A percentile compares a stretch with the other conserved stretches of the same genome.
phyloP scores from a whole-genome alignment of 2,888 invertebrate genomes.

The Tolmerus cingulatus region DNA sequence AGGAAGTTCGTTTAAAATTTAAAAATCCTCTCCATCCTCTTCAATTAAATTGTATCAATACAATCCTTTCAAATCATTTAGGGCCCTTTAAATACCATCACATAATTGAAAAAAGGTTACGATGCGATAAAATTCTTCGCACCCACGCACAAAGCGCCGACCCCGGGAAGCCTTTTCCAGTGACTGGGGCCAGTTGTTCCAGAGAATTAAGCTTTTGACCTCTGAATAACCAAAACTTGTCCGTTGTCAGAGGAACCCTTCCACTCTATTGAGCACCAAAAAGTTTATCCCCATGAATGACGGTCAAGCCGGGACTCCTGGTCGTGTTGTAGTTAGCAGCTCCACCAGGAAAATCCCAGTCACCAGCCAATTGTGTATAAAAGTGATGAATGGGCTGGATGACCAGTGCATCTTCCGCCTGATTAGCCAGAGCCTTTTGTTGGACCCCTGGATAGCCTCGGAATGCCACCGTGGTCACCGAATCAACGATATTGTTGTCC shows the following conservation, averaged over 20 bases:
- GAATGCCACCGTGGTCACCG: neutral
- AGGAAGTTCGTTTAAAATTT: neutral
- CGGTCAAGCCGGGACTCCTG: neutral
- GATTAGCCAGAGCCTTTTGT: constrained; percentile 3
- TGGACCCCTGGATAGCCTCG: neutral
- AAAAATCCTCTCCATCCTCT: neutral
- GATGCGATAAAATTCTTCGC: neutral
- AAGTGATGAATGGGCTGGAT: constrained; percentile 43
- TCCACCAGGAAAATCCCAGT: constrained; percentile 5
- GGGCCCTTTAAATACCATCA: neutral
- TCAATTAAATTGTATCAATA: neutral
- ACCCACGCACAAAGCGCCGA: neutral
- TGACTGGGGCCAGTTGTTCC: constrained; percentile 15
- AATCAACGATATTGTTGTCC: neutral
- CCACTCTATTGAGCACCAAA: constrained; percentile 22
- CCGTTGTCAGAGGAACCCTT: constrained; percentile 14
- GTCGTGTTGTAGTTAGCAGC: constrained; percentile 6
- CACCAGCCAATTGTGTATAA: constrained; percentile 41
- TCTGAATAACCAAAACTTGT: constrained; percentile 36
- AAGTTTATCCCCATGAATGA: constrained; percentile 29
- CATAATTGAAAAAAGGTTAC: neutral
- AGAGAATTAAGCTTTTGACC: constrained; percentile 33
- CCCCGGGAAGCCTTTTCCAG: neutral
- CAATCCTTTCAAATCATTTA: neutral
- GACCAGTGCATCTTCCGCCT: constrained; percentile 4